These are phyloP conservation scores for Ataeniobius toweri DNA, from an alignment of 2,797 vertebrate species.

Conservation along the genomic window DNA sequence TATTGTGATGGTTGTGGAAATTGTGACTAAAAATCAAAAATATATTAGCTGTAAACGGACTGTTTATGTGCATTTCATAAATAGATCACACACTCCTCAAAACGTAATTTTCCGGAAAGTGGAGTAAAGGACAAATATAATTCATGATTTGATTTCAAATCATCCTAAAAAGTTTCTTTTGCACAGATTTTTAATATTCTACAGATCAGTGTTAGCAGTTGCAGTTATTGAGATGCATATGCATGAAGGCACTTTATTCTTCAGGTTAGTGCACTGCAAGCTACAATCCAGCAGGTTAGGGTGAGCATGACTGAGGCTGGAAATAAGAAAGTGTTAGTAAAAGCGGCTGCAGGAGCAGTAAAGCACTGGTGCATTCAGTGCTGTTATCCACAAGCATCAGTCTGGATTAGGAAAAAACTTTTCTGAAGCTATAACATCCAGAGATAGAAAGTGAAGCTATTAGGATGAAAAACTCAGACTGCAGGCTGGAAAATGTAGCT, in stretches of 20 bases:
- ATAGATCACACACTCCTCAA: neutral
- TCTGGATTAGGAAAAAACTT: constrained; percentile 60
- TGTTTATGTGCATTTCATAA: constrained; percentile 26
- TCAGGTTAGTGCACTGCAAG: constrained; percentile 36
- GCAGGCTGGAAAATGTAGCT: constrained; percentile 12
- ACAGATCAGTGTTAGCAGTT: constrained; percentile 36
- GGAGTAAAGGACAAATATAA: neutral
- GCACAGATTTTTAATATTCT: constrained; percentile 21
- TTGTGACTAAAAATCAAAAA: constrained; percentile 12
- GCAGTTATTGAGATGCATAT: constrained; percentile 54
- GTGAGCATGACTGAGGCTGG: constrained; percentile 60
- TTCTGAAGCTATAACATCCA: constrained; percentile 59
- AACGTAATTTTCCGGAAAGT: neutral
- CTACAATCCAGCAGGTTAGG: constrained; percentile 44
- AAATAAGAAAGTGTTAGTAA: constrained; percentile 68
- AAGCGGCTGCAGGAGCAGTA: constrained; percentile 42
- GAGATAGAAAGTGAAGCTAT: constrained; percentile 31
- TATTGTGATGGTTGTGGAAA: constrained; percentile 10
- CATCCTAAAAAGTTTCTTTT: neutral
- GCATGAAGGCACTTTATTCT: constrained; percentile 59
- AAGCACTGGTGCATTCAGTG: constrained; percentile 43
- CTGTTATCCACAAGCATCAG: constrained; percentile 55
- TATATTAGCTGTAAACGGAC: constrained; percentile 28
- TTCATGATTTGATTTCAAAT: neutral
- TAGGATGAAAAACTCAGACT: constrained; percentile 26